phyloP scores from a whole-genome alignment of 2,797 vertebrate species.

The Hypotaenidia philippensis region DNA sequence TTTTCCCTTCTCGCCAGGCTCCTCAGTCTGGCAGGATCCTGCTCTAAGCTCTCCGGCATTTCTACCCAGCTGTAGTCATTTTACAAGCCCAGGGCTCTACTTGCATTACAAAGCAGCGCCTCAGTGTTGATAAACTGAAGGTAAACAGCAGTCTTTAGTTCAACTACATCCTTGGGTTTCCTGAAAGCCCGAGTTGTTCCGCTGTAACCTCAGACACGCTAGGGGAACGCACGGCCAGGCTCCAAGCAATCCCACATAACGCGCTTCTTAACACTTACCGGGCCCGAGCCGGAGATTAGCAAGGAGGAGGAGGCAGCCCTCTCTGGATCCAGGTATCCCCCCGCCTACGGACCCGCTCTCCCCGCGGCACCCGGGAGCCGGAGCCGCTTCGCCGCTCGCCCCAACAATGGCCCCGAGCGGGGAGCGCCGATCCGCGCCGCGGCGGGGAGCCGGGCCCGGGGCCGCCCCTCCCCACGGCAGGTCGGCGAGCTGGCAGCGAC shows the following conservation, averaged over 20 bases:
- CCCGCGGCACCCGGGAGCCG: not conserved
- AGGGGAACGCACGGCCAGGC: not conserved
- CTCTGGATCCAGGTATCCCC: not conserved
- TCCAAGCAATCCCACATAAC: not conserved
- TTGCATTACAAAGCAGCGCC: not conserved
- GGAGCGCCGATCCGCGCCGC: not conserved
- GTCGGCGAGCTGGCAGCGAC: not conserved
- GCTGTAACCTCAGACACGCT: not conserved
- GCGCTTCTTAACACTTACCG: not conserved
- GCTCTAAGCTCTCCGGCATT: not conserved
- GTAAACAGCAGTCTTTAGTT: rapidly evolving
- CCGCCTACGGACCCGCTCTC: not conserved
- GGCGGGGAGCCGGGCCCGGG: not conserved
- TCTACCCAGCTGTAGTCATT: not conserved
- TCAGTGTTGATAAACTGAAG: not conserved
- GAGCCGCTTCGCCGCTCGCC: not conserved
- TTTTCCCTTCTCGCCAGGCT: not conserved
- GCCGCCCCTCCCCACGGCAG: not conserved
- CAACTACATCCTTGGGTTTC: not conserved
- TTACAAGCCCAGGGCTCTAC: not conserved
- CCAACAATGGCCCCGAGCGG: not conserved
- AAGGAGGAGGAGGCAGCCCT: not conserved
- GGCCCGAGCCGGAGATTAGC: not conserved
- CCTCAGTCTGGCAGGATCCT: not conserved
- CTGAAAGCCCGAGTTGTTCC: not conserved